Evolutionary conservation across 2,797 vertebrate genomes (phyloP), one percentile per base, ranked within the genome.

Genomic region (Mormyrops attenuatus): DNA sequence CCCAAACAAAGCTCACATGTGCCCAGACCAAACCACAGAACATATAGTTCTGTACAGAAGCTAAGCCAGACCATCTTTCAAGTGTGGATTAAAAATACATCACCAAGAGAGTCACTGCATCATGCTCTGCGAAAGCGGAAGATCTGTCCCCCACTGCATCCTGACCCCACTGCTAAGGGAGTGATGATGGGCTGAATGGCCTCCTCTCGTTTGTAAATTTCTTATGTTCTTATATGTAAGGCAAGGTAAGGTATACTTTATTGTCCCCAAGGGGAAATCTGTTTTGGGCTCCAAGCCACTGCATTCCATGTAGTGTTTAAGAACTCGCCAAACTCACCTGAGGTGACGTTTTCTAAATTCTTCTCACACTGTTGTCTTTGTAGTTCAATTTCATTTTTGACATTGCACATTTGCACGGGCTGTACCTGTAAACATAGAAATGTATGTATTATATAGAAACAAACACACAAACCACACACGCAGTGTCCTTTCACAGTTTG

Each of bases 331-430:
- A 88, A 92, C 88, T 94, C 90, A 97, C 96, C 96, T 95, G 95
- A 95, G 22, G 95, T 96, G 93, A 95, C 88, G 89, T 97, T 96
- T 90, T 93, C 94, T 92, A 77, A 93, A 95, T 93, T 89, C 93
- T 85, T 95, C 90, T 95, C 93, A 69, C 96, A 97, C 91, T 90
- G 94, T 90, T 95, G 93, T 34, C 88, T 94, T 92, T 96, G 96
- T 94, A 93, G 92, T 89, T 95, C 93, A 13, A 97, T 95, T 92
- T 96, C 95, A 11, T 94, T 95, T 90, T 95, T 91, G 90, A 97
- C 93, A 0, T 96, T 95, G 38, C 96, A 97, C 95, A 96, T 96
- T 92, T 96, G 96, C 91, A 95, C 90, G 0, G 94, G 93, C 0
- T 77, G 63, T 89, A 93, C 94, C 96, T 97, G 94, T 34, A 49